A percentile compares a stretch with the other conserved stretches of the same genome.
Evolutionary conservation across 2,888 invertebrate genomes (phyloP).

Genomic region (Patella ulyssiponensis): DNA sequence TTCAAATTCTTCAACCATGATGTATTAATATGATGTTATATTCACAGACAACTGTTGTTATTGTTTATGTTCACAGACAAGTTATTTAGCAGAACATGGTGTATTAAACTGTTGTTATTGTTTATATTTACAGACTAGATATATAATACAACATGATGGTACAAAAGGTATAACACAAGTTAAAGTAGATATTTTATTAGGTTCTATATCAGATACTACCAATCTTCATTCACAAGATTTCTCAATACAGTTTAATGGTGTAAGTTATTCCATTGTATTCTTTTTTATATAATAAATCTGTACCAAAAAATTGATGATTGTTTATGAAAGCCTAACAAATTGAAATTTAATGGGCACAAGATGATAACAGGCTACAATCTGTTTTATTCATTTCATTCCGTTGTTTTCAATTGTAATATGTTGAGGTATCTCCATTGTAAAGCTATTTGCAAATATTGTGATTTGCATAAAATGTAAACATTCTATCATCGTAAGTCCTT

Average conservation of each 20-base stretch:
- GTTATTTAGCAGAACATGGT: neutral
- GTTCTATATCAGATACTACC: slow-evolving; percentile 56
- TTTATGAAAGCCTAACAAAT: neutral
- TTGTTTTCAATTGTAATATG: too few relatives aligned
- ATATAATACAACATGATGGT: slow-evolving; percentile 67
- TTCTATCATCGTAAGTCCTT: too few relatives aligned
- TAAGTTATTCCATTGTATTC: slow-evolving; percentile 15
- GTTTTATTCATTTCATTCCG: too few relatives aligned
- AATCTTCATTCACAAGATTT: slow-evolving; percentile 36
- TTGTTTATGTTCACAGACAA: neutral
- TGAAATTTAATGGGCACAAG: slow-evolving; percentile 3
- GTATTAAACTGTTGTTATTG: neutral
- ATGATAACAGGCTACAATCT: too few relatives aligned
- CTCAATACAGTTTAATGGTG: slow-evolving; percentile 32
- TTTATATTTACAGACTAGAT: slow-evolving; percentile 23
- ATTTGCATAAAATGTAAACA: too few relatives aligned
- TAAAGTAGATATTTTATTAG: slow-evolving; percentile 68
- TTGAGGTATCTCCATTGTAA: too few relatives aligned
- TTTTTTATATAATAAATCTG: too few relatives aligned
- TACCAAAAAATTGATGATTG: too few relatives aligned
- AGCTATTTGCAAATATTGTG: too few relatives aligned
- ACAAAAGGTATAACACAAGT: slow-evolving; percentile 72
- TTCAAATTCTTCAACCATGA: too few relatives aligned
- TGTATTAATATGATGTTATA: too few relatives aligned
- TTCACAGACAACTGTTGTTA: too few relatives aligned